Base-by-base conservation (phyloP, 2,888 invertebrate species). In the Neocrepidodera transversa region DNA sequence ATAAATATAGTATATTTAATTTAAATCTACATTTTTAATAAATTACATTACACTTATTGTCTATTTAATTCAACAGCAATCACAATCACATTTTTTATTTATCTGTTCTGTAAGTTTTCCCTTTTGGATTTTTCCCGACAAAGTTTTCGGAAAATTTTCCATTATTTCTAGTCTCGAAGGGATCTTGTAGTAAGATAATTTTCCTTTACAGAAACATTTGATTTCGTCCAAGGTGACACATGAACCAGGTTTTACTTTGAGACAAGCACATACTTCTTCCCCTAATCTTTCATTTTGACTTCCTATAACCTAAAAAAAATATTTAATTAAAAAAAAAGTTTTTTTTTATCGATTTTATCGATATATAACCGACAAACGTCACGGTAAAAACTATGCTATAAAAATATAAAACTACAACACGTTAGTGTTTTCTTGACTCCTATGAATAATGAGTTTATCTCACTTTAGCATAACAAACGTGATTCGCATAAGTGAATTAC, bases 41-140 rank as follows among this genome's bases (percentile, higher is more conserved):
- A n/a, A n/a, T n/a, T n/a, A n/a, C n/a, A n/a, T n/a, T n/a, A n/a
- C n/a, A n/a, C n/a, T n/a, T n/a, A n/a, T n/a, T n/a, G n/a, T n/a
- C n/a, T n/a, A n/a, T n/a, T n/a, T n/a, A n/a, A n/a, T n/a, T n/a
- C n/a, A n/a, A n/a, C n/a, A n/a, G n/a, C n/a, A n/a, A n/a, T n/a
- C n/a, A n/a, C n/a, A n/a, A n/a, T n/a, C n/a, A n/a, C n/a, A n/a
- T n/a, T n/a, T n/a, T n/a, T n/a, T n/a, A n/a, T n/a, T n/a, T n/a
- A n/a, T n/a, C n/a, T n/a, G n/a, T n/a, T 48, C 32, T 1, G 17
- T 14, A 1, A 90, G 72, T 62, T 79, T 82, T 67, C 79, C 87
- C 76, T 93, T 94, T 74, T 92, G 90, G 59, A 93, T 85, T 79
- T 95, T 95, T 3, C 94, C 94, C 0, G 92, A 91, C 0, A 84